Evolutionary conservation across 1,140 invertebrate species (phyloP), one percentile per base, ranked within the genome.

Genomic region (Papilio dardanus): DNA sequence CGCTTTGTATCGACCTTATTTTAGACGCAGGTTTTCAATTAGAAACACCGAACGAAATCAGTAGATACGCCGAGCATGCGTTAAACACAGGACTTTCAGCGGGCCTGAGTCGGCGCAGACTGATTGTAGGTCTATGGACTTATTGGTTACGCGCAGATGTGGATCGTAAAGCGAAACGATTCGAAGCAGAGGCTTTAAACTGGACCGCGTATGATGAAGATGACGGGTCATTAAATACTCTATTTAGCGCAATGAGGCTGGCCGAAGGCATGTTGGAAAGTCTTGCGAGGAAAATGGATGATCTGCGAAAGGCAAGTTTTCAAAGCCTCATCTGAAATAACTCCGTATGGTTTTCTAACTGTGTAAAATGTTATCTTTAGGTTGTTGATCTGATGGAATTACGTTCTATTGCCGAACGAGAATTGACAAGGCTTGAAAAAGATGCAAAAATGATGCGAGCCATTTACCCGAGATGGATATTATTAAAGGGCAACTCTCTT

Each of bases 1-100:
- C 93, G 12, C 82, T 93, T 37, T 93, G 92, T 71, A 87, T 94
- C 19, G 93, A 94, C 33, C 76, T 94, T 78, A 90, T 94, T 74
- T 78, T 94, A 30, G 92, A 94, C 75, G 89, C 88, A 19, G 93
- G 93, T 35, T 93, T 94, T 76, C 87, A 90, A 58, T 77, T 93
- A 16, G 93, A 92, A 81, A 80, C 90, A 30, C 86, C 90, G 2
- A 74, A 86, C 33, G 84, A 86, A 74, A 93, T 93, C 42, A 89
- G 80, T 74, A 79, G 79, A 14, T 93, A 84, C 65, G 88, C 89
- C 14, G 86, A 91, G 62, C 82, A 75, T 82, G 80, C 86, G 30
- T 74, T 91, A 75, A 67, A 76, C 35, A 85, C 73, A 76, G 83
- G 83, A 42, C 84, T 77, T 74, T 67, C 76, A 16, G 81, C 71